Evolutionary conservation across 1,140 invertebrate genomes (phyloP), one percentile per base, ranked within the genome.

Genomic region (Vanessa tameamea): DNA sequence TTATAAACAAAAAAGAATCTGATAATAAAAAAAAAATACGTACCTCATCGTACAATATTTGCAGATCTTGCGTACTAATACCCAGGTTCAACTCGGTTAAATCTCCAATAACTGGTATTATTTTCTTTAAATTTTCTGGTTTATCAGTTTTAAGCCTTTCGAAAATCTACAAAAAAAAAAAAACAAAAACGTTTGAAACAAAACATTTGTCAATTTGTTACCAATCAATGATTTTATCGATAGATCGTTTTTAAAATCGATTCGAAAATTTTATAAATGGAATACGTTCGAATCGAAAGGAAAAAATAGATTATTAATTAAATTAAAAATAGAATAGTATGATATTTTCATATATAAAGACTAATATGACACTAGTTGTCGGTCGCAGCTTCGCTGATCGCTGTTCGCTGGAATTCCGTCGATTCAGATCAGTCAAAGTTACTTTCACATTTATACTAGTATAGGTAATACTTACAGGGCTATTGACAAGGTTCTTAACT

Each of bases 61-160:
- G 12, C 67, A 79, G 69, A 68, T 96, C 95, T 26, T 90, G 78
- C 6, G 87, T 59, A 26, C 87, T 93, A 4, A 97, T 89, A 4
- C 94, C 96, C 0, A 97, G 85, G 20, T 94, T 94, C 0, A 89
- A 80, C 15, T 75, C 53, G 0, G 86, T 87, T 0, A 93, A 88
- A 31, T 94, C 94, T 3, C 94, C 94, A 2, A 81, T 47, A 12
- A 94, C 82, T 0, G 89, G 85, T 11, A 88, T 72, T 23, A 95
- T 63, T 76, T 90, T 90, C 9, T 79, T 78, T 4, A 90, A 88
- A 75, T 95, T 92, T 59, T 93, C 88, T 0, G 96, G 95, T 43
- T 94, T 93, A 61, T 95, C 94, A 63, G 94, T 90, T 63, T 94
- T 94, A 15, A 97, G 67, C 61, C 93, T 91, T 59, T 96, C 94